Evolutionary conservation across 2,888 invertebrate genomes (phyloP), one percentile per base, ranked within the genome.

Genomic region (Drosophila fulvimacula): DNA sequence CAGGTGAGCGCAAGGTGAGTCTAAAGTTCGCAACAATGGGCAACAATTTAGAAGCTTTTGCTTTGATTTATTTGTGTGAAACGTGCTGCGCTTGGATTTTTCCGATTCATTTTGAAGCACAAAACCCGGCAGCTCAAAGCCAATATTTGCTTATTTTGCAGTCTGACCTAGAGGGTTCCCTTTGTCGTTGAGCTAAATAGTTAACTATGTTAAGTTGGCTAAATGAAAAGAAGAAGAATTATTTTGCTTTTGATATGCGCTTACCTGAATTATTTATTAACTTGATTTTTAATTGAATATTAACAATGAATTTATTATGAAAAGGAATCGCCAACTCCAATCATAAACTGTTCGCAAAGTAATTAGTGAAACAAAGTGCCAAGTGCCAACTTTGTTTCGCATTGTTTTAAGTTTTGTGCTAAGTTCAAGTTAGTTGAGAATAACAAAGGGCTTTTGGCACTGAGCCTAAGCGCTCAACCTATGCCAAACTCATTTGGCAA

Each of bases 11-110:
- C 38, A 68, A 69, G 82, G 72, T 71, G 66, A 69, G 65, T 58
- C 39, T 27, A 58, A 78, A 81, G 64, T 75, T 32, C 24, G 65
- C 52, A 64, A 76, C 69, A 88, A 82, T 79, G 76, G 69, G 65
- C 85, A 82, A 85, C 80, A 82, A 88, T 84, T 85, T 88, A 63
- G 66, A 66, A 67, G 86, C 72, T 61, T 73, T 85, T 79, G 72
- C 70, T 66, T 79, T 82, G 82, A 88, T 85, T 88, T 83, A 83
- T 85, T 88, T 80, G 68, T 66, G 64, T 74, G 62, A 70, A 66
- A 82, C 88, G 80, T 83, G 82, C 36, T 17, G 34, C 30, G 36
- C 30, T 21, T 17, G 36, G 51, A 24, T n/a, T 49, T 21, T 17
- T 46, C 39, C 63, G 58, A 63, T 80, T 17, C 24, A 46, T 24